Evolutionary conservation across 2,888 invertebrate species (phyloP), one percentile per base, ranked within the genome.

Genomic region (Cosmopolites sordidus): DNA sequence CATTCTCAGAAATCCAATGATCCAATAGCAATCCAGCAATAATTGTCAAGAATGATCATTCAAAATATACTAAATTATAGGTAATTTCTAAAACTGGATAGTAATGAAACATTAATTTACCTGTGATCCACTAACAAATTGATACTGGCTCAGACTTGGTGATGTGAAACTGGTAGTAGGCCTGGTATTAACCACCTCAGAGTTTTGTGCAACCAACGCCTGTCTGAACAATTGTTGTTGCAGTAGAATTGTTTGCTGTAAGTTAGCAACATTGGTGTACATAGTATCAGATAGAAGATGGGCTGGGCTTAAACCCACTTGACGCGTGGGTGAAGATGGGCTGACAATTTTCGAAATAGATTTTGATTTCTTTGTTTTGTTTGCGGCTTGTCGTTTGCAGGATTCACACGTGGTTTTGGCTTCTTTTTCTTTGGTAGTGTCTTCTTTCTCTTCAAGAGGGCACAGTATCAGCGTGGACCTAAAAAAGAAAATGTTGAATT

Each of bases 251-350:
- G 85, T 85, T 66, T 84, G 83, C 58, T 84, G 81, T 16, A 86
- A 73, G 67, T 85, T 84, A 1, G 82, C 83, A 40, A 79, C 79
- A 64, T 84, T 83, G 12, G 85, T 84, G 73, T 85, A 86, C 83
- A 85, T 83, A 1, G 83, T 83, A 51, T 83, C 81, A 0, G 81
- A 76, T 1, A 77, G 69, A 29, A 75, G 63, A 44, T 67, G 68
- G n/a, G 66, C 60, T 11, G 66, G 62, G 46, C 60, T 59, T 17
- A 64, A 44, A 3, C 48, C 46, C 39, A 55, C 48, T 47, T 62
- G 50, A 41, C 64, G 60, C n/a, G 67, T 66, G 11, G 70, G 68
- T 30, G 69, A 69, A 14, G 64, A 66, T 29, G 68, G 66, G 45
- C 67, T 69, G 39, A 61, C 65, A 8, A 60, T 61, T 62, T 67